Base-by-base conservation (phyloP, 2,888 invertebrate species). In the Microchrysa polita region DNA sequence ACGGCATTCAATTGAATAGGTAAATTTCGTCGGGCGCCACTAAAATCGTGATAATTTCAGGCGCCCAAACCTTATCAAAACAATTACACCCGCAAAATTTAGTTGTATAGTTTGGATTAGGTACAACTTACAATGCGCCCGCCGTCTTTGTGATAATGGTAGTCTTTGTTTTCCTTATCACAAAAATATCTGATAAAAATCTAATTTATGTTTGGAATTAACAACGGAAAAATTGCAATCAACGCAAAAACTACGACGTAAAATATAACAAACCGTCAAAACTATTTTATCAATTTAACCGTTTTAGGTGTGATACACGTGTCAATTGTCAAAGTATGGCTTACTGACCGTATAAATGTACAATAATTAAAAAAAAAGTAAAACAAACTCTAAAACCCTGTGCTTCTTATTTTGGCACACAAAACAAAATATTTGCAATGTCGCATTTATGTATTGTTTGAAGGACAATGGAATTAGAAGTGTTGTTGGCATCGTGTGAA, bases 391-490 rank as follows among this genome's bases (percentile, higher is more conserved):
- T 34, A 34, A 34, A 34, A 34, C 27, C 27, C 27, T 34, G 27
- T 34, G 27, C 7, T 34, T 34, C 27, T 34, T n/a, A n/a, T n/a
- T 60, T 42, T 63, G 48, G 22, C 52, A 67, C 48, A 34, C 7
- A 34, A 67, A 44, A 34, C 7, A 34, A 67, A 44, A 27, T 67
- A 53, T 67, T 67, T 67, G 53, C 67, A 34, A 16, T 55, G 34
- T 34, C 16, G 34, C 7, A n/a, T n/a, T n/a, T n/a, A n/a, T n/a
- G n/a, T 34, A 34, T 52, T 67, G 53, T 16, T 27, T 10, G 67
- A 53, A 63, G 63, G 63, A 67, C 52, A 67, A n/a, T n/a, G 5
- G 34, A 53, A 67, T 55, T 67, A 34, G 16, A 23, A 23, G 7
- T 34, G 27, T 20, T 27, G 27, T 48, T 23, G 27, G 14, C 23